A percentile compares a stretch with the other conserved stretches of the same genome.
Evolutionary conservation across 2,797 vertebrate species (phyloP).

Genomic region (Ambastaia sidthimunki): DNA sequence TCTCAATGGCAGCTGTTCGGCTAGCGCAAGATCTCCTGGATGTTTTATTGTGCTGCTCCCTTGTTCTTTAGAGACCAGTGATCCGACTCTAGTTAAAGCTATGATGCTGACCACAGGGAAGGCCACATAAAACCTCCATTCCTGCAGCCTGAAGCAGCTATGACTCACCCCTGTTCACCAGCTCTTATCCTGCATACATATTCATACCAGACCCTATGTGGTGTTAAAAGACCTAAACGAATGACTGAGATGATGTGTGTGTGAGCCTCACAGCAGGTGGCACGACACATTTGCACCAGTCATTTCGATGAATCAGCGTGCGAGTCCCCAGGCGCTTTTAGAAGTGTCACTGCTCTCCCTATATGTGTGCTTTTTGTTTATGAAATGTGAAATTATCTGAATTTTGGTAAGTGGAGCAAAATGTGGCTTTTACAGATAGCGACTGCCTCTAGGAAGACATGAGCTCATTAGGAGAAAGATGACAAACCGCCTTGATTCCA

Average conservation of each 20-base stretch:
- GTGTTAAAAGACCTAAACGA: conserved; percentile 35
- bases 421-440: conserved; percentile 48
- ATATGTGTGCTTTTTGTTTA: conserved; percentile 45
- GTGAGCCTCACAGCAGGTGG: conserved; percentile 32
- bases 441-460: conserved; percentile 48
- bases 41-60: background rate
- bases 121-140: conserved; percentile 38
- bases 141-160: background rate
- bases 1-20: background rate
- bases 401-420: conserved; percentile 37
- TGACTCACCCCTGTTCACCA: conserved; percentile 42
- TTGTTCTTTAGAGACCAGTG: background rate
- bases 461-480: conserved; percentile 50
- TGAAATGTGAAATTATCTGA: conserved; percentile 43
- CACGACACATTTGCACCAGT: conserved; percentile 34
- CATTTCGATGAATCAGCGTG: conserved; percentile 44
- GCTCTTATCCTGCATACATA: conserved; percentile 37
- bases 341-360: conserved; percentile 46
- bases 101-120: conserved; percentile 41
- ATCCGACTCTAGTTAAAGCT: conserved; percentile 22
- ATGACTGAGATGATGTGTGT: background rate
- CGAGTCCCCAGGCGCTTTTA: conserved; percentile 32
- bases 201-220: background rate
- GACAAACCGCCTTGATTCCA: conserved; percentile 39
- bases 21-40: background rate